Percentiles rank a stretch among this genome's conserved stretches.
Conservation (phyloP, 2,888 invertebrate genomes). For the Amiota mariae region DNA sequence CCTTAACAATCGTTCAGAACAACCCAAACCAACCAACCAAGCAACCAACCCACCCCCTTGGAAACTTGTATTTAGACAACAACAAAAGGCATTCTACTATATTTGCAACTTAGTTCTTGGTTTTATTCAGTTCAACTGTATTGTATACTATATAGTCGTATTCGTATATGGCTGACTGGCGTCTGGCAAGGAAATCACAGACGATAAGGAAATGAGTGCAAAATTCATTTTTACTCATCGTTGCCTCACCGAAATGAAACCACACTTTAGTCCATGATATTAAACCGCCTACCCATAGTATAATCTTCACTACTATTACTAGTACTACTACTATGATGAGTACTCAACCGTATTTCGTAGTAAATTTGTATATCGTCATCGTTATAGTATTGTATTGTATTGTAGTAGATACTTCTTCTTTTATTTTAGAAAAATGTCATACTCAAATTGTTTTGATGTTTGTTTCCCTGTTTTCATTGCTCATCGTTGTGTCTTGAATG, state of each 20-base stretch:
- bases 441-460: constrained; percentile 1
- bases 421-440: constrained; percentile 18
- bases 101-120: constrained; percentile 18
- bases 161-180: constrained; percentile 4
- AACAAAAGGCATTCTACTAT: constrained; percentile 19
- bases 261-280: neutral
- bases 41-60: neutral
- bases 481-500: neutral
- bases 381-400: no score
- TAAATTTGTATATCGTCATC: constrained; percentile 17
- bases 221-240: constrained; percentile 61
- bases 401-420: neutral
- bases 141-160: neutral
- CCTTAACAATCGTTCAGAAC: neutral
- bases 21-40: neutral
- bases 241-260: neutral
- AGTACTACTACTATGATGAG: neutral
- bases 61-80: constrained; percentile 11
- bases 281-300: neutral
- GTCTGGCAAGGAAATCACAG: constrained; percentile 66
- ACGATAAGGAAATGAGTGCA: constrained; percentile 70
- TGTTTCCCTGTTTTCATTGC: neutral
- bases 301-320: neutral
- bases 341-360: constrained; percentile 9
- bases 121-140: neutral